Evolutionary conservation across 2,888 invertebrate species (phyloP).

Genomic region (Carterocephalus palaemon): DNA sequence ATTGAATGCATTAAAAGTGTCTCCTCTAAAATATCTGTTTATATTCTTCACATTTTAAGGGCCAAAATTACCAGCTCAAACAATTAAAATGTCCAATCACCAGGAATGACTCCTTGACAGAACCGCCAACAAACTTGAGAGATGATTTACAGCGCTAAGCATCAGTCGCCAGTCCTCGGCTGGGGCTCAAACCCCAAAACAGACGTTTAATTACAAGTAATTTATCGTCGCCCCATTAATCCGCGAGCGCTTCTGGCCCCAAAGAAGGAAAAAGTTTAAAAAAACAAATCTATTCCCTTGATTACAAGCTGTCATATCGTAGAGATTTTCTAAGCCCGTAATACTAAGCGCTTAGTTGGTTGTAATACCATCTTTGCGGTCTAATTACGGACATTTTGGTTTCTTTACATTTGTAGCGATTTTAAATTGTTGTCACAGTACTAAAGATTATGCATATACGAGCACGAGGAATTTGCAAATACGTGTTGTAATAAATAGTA

Average conservation of each 20-base stretch:
- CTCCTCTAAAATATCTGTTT: no score
- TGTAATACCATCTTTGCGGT: slow-evolving; percentile 23
- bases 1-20: no score
- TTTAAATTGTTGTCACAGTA: neutral
- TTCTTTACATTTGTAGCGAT: neutral
- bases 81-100: neutral
- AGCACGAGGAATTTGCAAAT: no score
- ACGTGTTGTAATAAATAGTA: no score
- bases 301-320: slow-evolving; percentile 78
- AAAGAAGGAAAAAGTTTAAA: slow-evolving; percentile 50
- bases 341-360: slow-evolving; percentile 72
- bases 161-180: slow-evolving; percentile 17
- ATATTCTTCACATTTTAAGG: no score
- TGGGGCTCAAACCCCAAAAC: slow-evolving; percentile 42
- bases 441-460: no score
- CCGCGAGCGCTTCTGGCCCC: slow-evolving; percentile 56
- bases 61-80: no score
- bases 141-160: slow-evolving; percentile 15
- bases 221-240: slow-evolving; percentile 71
- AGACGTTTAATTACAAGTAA: slow-evolving; percentile 74
- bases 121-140: slow-evolving; percentile 9
- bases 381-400: slow-evolving; percentile 1
- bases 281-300: slow-evolving; percentile 69
- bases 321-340: slow-evolving; percentile 74
- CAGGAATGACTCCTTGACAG: slow-evolving; percentile 7